Percentiles rank a stretch among this genome's conserved stretches.
phyloP scores from a whole-genome alignment of 2,113 vertebrate genomes.

The Tinamus guttatus region DNA sequence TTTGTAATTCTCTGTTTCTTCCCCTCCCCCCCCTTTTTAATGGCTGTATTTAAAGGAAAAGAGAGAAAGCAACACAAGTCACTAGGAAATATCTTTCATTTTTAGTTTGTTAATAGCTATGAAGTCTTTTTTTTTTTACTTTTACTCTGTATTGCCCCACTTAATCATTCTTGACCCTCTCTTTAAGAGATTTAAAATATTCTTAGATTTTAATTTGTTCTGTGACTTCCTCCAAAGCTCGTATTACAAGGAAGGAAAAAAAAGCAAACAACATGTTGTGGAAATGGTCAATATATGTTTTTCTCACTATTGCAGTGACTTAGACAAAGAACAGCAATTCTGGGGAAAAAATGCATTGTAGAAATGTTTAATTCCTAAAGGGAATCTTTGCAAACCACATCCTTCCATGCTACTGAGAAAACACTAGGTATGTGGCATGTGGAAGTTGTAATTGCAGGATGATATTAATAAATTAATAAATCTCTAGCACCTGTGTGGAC shows the following conservation, averaged over 20 bases:
- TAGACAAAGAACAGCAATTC: neutral
- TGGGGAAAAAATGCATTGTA: neutral
- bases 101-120: neutral
- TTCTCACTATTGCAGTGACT: neutral
- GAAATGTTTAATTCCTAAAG: neutral
- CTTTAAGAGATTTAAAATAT: neutral
- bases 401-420: neutral
- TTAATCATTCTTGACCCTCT: neutral
- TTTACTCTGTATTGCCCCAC: neutral
- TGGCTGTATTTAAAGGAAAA: conserved; percentile 53
- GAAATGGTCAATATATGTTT: neutral
- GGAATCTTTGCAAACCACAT: neutral
- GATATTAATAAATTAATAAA: neutral
- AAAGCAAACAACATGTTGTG: neutral
- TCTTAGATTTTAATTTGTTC: neutral
- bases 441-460: neutral
- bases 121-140: neutral
- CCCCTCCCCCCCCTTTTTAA: neutral
- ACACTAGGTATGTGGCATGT: no score
- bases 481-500: neutral
- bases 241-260: neutral
- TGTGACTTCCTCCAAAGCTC: neutral
- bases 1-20: conserved; percentile 26
- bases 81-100: conserved; percentile 4
- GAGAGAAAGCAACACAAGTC: conserved; percentile 27